Conservation (phyloP, 2,888 invertebrate species). For the Xanthia togata region DNA sequence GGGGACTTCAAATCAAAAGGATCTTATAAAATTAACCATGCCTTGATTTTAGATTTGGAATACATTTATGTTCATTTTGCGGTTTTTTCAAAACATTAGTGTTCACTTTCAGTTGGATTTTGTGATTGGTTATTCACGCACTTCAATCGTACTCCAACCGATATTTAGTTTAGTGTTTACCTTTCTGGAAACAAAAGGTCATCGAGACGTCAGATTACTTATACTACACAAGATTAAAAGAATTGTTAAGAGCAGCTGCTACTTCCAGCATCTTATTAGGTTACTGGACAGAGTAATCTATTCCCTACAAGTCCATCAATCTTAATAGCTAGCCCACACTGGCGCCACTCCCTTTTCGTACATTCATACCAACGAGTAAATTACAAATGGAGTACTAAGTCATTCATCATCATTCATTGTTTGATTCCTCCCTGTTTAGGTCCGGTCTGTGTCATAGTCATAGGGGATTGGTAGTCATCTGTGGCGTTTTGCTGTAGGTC, state of each 20-base stretch:
- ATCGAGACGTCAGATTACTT: neutral
- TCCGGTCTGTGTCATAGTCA: too few species aligned
- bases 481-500: too few species aligned
- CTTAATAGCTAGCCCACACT: slow-evolving; percentile 21
- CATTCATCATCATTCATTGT: too few species aligned
- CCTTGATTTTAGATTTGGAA: neutral
- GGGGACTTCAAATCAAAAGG: neutral
- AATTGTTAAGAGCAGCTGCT: neutral
- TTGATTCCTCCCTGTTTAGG: too few species aligned
- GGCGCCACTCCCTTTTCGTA: slow-evolving; percentile 27
- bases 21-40: neutral
- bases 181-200: neutral
- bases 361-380: slow-evolving; percentile 10
- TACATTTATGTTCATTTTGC: neutral
- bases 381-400: slow-evolving; percentile 26
- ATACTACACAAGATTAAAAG: neutral
- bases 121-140: neutral
- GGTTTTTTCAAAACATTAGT: neutral
- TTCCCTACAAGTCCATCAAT: slow-evolving; percentile 23
- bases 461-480: too few species aligned
- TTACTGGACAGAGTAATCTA: slow-evolving; percentile 13
- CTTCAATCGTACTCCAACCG: neutral
- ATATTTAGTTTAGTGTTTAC: neutral
- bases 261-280: neutral
- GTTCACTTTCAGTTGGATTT: neutral